Evolutionary conservation across 2,113 vertebrate species (phyloP).

Genomic region (Corydoras sp.): DNA sequence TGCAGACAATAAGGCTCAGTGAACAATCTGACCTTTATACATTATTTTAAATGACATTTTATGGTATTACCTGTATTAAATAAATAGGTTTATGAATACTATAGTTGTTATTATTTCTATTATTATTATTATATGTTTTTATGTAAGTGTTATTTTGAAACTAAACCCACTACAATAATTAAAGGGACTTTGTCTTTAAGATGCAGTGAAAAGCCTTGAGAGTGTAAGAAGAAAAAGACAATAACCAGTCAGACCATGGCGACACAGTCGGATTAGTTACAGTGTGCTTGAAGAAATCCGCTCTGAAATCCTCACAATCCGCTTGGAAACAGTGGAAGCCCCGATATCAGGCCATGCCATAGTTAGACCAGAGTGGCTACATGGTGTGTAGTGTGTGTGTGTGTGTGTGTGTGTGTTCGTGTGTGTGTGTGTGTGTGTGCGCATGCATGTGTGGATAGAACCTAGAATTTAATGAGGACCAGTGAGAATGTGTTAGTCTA

Average conservation of each 20-base stretch:
- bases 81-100: too few relatives aligned
- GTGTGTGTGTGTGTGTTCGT: conserved; percentile 8
- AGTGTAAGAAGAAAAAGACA: conserved; percentile 15
- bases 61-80: too few relatives aligned
- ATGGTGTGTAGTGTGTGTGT: conserved; percentile 11
- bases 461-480: conserved; percentile 26
- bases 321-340: conserved; percentile 41
- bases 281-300: conserved; percentile 44
- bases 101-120: too few relatives aligned
- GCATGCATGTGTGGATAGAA: conserved; percentile 10
- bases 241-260: conserved; percentile 30
- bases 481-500: conserved; percentile 27
- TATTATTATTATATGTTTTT: too few relatives aligned
- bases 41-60: too few relatives aligned
- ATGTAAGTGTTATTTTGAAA: too few relatives aligned
- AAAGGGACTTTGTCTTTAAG: conserved; percentile 6
- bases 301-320: conserved; percentile 39
- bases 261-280: conserved; percentile 41
- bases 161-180: neutral
- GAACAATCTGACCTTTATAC: too few relatives aligned
- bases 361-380: conserved; percentile 18
- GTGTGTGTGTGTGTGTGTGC: conserved; percentile 13
- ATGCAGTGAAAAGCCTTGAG: conserved; percentile 1
- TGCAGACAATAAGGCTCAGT: too few relatives aligned
- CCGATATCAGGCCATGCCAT: conserved; percentile 29